A percentile compares a stretch with the other conserved stretches of the same genome.
Conservation (phyloP, 2,113 vertebrate genomes). For the Campylomormyrus tamandua region DNA sequence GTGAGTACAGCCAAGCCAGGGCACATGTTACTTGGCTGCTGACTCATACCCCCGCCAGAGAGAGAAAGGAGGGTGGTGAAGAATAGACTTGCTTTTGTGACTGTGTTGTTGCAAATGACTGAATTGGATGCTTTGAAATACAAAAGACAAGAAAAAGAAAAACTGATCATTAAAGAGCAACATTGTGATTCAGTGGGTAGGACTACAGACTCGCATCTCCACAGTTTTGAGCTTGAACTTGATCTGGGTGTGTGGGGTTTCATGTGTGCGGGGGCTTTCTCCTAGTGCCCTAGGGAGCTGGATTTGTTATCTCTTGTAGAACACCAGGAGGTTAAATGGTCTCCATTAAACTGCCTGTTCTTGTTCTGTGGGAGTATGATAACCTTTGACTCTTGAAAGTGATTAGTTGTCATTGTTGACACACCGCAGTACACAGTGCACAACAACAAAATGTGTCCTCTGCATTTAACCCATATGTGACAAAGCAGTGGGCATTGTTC, state of each 20-base stretch:
- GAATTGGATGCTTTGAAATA: not conserved
- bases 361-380: not conserved
- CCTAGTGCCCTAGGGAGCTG: not conserved
- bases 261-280: not conserved
- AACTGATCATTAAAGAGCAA: not conserved
- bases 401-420: too few relatives aligned
- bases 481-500: too few relatives aligned
- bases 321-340: not conserved
- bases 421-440: too few relatives aligned
- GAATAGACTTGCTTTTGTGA: not conserved
- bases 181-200: not conserved
- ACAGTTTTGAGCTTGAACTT: not conserved
- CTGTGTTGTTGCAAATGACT: not conserved
- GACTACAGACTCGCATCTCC: not conserved
- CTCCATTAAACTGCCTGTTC: not conserved
- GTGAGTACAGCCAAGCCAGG: constrained; percentile 57
- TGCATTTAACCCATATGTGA: too few relatives aligned
- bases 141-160: not conserved
- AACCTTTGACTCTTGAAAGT: not conserved
- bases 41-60: not conserved
- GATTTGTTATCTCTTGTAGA: not conserved
- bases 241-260: not conserved
- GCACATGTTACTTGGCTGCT: not conserved
- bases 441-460: too few relatives aligned
- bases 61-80: not conserved